phyloP scores from a whole-genome alignment of 2,797 vertebrate genomes.

The Microtus obscurus region DNA sequence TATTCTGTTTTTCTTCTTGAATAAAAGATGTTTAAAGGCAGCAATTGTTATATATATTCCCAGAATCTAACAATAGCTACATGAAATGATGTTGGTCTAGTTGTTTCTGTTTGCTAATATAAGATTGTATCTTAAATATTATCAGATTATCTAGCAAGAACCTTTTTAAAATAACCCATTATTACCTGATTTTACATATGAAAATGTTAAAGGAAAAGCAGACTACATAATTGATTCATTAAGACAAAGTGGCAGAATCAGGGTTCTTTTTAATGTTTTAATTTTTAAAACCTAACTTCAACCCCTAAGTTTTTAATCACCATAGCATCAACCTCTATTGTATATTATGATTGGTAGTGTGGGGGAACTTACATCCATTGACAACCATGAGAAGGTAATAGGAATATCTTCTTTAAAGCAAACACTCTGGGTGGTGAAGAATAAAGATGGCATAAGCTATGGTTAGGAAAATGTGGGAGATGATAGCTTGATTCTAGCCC shows the following conservation, averaged over 20 bases:
- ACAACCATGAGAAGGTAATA: background rate
- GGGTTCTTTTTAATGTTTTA: background rate
- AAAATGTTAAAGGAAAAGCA: slow-evolving; percentile 39
- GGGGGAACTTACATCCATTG: background rate
- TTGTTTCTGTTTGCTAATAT: background rate
- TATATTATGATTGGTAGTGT: background rate
- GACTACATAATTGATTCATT: background rate
- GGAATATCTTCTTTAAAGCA: background rate
- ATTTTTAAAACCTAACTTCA: background rate
- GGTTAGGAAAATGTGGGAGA: background rate
- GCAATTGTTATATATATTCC: background rate
- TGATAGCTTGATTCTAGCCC: background rate
- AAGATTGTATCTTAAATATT: slow-evolving; percentile 7
- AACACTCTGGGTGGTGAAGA: background rate
- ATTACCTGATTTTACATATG: slow-evolving; percentile 22
- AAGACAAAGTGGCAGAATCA: background rate
- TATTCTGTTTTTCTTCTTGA: slow-evolving; percentile 3
- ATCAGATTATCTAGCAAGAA: background rate
- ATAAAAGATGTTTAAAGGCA: background rate
- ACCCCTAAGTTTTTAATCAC: background rate
- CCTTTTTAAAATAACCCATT: background rate
- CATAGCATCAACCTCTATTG: background rate
- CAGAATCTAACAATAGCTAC: background rate
- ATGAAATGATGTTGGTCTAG: background rate
- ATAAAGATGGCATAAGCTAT: background rate